Evolutionary conservation across 1,140 invertebrate genomes (phyloP).

Genomic region (Bombus affinis): DNA sequence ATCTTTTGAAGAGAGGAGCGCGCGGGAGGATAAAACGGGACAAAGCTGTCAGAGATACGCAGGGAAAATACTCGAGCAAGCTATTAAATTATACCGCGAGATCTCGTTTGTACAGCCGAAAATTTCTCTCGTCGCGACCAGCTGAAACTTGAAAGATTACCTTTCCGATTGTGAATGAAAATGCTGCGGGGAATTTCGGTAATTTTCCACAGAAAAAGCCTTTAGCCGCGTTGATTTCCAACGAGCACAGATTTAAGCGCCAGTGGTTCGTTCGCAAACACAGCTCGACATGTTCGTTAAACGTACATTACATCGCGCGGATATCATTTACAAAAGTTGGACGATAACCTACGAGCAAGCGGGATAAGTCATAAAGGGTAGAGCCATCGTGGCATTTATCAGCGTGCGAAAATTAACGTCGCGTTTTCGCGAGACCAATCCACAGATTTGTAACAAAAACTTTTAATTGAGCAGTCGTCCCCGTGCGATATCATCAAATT

Average conservation of each 20-base stretch:
- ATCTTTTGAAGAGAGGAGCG: neutral
- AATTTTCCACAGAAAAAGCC: too few relatives aligned
- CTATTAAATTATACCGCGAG: neutral
- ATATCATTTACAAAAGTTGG: neutral
- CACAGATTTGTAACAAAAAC: neutral
- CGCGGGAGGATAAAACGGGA: neutral
- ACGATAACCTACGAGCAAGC: neutral
- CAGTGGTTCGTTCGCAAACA: neutral
- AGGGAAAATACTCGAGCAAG: neutral
- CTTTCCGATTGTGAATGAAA: neutral
- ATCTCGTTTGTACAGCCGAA: neutral
- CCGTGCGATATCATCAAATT: neutral
- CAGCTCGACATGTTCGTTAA: too few relatives aligned
- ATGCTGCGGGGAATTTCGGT: too few relatives aligned
- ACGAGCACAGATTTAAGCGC: neutral
- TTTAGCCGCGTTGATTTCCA: too few relatives aligned
- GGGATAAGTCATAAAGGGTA: neutral
- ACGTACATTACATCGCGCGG: neutral
- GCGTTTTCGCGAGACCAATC: neutral
- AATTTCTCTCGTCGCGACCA: neutral
- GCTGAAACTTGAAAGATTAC: neutral
- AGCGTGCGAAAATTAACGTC: neutral
- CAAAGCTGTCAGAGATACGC: neutral
- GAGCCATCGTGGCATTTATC: neutral
- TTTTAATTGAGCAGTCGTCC: neutral